Evolutionary conservation across 2,797 vertebrate genomes (phyloP), one percentile per base, ranked within the genome.

Genomic region (Anniella stebbinsi): DNA sequence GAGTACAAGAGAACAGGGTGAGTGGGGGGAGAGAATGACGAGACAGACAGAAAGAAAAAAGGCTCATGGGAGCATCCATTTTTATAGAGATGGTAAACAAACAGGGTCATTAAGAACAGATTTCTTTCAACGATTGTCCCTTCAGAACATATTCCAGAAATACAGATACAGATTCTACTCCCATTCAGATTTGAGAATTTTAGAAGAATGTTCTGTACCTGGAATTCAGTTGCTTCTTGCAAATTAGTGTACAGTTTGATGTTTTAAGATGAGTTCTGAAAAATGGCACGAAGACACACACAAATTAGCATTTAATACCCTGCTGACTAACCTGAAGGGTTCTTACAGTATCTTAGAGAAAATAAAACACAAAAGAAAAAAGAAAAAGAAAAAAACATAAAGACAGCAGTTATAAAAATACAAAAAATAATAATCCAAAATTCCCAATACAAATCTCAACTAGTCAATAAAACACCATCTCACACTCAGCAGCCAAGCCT

Each of bases 221-320:
- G 90, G 92, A 87, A 75, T 36, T 72, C 89, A 78, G 51, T 87
- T 85, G 54, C 30, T 80, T 80, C 41, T 25, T 80, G 4, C 5
- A 33, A 36, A 18, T 60, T 41, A 80, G 57, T 70, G 48, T 21
- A 30, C 30, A 72, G 90, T 92, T 76, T 95, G 94, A 94, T 86
- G 88, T 91, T 92, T 91, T 86, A 45, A 82, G 92, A 92, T 80
- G 80, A 89, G 92, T 81, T 88, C 36, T 88, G 78, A 78, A 95
- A 93, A 93, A 88, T 92, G 78, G 18, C 82, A 91, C n/a, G 77
- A 87, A 93, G n/a, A 92, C 85, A 93, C 3, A 28, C 30, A 8
- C 93, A 92, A 82, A 87, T 80, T 38, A 94, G 92, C 33, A 33
- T 60, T 76, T 60, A 73, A 88, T 82, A 41, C 54, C 54, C 38